Evolutionary conservation across 2,888 invertebrate genomes (phyloP), one percentile per base, ranked within the genome.

Genomic region (Antheraea yamamai): DNA sequence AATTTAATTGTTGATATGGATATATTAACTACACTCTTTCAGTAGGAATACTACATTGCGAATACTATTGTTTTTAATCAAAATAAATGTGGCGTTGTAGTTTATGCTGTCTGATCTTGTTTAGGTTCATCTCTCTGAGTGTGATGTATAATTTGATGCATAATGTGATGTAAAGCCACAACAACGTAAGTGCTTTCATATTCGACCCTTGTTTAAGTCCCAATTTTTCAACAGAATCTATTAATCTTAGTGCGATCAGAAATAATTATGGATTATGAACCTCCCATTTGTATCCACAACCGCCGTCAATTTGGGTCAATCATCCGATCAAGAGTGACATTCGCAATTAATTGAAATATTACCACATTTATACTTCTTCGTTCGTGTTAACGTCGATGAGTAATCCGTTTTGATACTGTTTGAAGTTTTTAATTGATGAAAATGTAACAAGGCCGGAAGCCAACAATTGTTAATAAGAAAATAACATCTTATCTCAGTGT

Each of bases 281-380:
- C 23, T 55, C 16, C 20, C 12, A 12, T 35, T 68, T 39, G 39
- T 68, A 20, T 39, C 68, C 23, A 71, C 39, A 55, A 52, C 23
- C 10, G 39, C 30, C 68, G 47, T 71, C 58, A 70, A 68, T 35
- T 55, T 39, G 39, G 18, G 71, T 58, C 68, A 74, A 74, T 71
- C 70, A 71, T 52, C 52, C 70, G 39, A 75, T 73, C 74, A 70
- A 66, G 16, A 70, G 39, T 39, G 72, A 7, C 73, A 23, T 20
- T 30, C 39, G 52, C 47, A 55, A 70, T 71, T 75, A 75, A 80
- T 78, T 75, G 78, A 78, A 74, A 75, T 77, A 75, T 75, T 75
- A 76, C 74, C 61, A 23, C 77, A 20, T 76, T 74, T 76, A 77
- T 74, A 76, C 74, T 77, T 23, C 64, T 75, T 72, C 73, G 75